phyloP scores from a whole-genome alignment of 2,113 vertebrate species.

The Lasiurus borealis region DNA sequence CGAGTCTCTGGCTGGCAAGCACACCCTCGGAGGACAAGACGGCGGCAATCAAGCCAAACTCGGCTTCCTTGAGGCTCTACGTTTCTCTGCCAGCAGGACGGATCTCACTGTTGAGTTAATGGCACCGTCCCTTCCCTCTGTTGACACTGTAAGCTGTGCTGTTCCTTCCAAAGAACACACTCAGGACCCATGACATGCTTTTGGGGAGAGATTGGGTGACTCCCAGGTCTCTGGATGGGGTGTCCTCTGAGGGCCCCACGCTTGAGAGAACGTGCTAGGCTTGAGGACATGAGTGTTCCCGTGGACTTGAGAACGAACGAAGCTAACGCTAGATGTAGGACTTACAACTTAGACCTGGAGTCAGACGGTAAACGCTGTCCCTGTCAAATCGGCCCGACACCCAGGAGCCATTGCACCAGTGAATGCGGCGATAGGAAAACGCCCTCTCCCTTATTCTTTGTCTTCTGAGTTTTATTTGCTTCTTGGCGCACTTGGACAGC shows the following conservation, averaged over 20 bases:
- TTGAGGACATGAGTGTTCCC: no score
- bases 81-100: neutral
- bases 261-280: neutral
- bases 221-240: neutral
- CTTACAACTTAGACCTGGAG: neutral
- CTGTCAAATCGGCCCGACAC: neutral
- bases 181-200: neutral
- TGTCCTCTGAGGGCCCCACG: neutral
- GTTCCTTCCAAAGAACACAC: neutral
- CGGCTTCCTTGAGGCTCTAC: neutral
- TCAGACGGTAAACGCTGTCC: neutral
- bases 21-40: accelerated
- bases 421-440: neutral
- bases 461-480: neutral
- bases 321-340: neutral
- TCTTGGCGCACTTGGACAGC: neutral
- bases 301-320: neutral
- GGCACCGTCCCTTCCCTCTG: neutral
- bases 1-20: neutral
- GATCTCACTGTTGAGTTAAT: neutral
- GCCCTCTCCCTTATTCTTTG: neutral
- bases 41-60: neutral
- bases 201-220: neutral
- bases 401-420: neutral
- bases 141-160: neutral